Evolutionary conservation across 2,113 vertebrate genomes (phyloP).

Genomic region (Raphicerus campestris): DNA sequence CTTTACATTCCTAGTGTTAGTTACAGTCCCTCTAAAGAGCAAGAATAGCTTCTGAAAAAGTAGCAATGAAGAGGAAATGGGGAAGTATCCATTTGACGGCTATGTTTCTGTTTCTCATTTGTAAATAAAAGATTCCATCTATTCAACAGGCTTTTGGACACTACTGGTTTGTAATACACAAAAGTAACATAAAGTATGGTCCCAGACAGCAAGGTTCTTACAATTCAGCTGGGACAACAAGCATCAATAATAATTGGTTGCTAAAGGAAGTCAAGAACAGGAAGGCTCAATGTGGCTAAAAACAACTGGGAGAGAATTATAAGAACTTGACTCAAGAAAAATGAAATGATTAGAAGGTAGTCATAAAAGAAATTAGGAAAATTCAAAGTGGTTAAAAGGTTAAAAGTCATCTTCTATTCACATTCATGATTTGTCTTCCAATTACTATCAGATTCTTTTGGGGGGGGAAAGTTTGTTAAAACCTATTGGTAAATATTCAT

Average conservation of each 20-base stretch:
- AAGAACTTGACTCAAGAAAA: not conserved
- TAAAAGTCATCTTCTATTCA: not conserved
- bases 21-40: not conserved
- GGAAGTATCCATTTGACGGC: not conserved
- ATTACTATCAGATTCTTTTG: not conserved
- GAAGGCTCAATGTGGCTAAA: not conserved
- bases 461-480: not conserved
- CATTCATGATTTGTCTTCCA: not conserved
- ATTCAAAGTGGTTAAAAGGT: not conserved
- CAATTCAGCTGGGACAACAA: not conserved
- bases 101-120: conserved; percentile 14
- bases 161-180: not conserved
- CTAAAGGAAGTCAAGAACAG: not conserved
- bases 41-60: not conserved
- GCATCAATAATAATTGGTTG: not conserved
- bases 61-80: not conserved
- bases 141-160: not conserved
- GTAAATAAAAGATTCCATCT: not conserved
- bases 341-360: not conserved
- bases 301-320: not conserved
- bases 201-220: not conserved
- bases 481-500: not conserved
- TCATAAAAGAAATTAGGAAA: not conserved
- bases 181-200: not conserved
- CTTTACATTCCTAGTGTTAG: not conserved